phyloP scores from a whole-genome alignment of 2,888 invertebrate genomes.

The Chrysolina americana region DNA sequence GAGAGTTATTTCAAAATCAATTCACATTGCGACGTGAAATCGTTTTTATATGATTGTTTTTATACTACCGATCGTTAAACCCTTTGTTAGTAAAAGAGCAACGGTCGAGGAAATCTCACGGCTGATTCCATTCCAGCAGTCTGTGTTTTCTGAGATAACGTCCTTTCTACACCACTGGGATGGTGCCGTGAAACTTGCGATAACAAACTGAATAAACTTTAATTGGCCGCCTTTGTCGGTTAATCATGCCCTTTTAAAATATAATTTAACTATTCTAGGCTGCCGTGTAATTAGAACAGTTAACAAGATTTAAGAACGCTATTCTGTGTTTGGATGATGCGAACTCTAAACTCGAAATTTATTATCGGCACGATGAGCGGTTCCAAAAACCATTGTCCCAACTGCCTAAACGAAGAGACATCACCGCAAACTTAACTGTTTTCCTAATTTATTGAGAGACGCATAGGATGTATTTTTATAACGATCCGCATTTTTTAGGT shows the following conservation, averaged over 20 bases:
- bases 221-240: slow-evolving; percentile 57
- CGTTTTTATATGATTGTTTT: too few species aligned
- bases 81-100: not conserved
- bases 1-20: too few species aligned
- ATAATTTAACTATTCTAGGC: slow-evolving; percentile 60
- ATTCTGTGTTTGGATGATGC: slow-evolving; percentile 58
- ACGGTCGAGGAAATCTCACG: not conserved
- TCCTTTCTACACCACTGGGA: slow-evolving; percentile 45
- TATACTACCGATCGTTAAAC: too few species aligned
- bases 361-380: slow-evolving; percentile 47
- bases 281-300: slow-evolving; percentile 62
- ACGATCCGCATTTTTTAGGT: too few species aligned
- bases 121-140: not conserved
- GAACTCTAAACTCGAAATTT: slow-evolving; percentile 57
- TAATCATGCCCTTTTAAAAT: slow-evolving; percentile 60
- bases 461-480: not conserved
- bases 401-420: slow-evolving; percentile 44
- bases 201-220: slow-evolving; percentile 57
- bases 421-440: slow-evolving; percentile 45
- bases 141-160: slow-evolving; percentile 28
- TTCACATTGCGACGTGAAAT: too few species aligned
- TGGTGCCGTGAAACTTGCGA: slow-evolving; percentile 59
- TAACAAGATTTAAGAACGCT: slow-evolving; percentile 63
- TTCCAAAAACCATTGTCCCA: slow-evolving; percentile 40
- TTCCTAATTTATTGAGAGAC: slow-evolving; percentile 33